Conservation (phyloP, 1,140 invertebrate species). For the Lepidurus apus region DNA sequence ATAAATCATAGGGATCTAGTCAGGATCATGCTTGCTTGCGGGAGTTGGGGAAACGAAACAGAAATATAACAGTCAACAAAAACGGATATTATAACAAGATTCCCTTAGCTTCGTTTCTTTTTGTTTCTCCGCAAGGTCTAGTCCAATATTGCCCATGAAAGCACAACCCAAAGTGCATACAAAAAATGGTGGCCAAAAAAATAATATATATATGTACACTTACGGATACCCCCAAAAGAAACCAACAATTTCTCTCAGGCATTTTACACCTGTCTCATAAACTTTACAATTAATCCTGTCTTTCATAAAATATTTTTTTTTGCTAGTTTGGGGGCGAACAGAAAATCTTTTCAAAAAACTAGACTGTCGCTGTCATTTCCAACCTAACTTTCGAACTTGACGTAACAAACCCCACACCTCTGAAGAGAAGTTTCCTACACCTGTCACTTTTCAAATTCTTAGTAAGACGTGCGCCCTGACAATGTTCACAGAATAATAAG, state of each 20-base stretch:
- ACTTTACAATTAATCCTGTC: constrained; percentile 4
- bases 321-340: background rate
- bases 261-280: background rate
- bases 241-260: background rate
- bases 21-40: background rate
- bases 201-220: background rate
- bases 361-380: background rate
- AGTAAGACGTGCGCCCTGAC: background rate
- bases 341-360: background rate
- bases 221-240: background rate
- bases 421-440: background rate
- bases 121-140: background rate
- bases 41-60: background rate
- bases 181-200: constrained; percentile 6
- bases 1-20: constrained; percentile 3
- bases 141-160: background rate
- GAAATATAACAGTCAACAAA: constrained; percentile 5
- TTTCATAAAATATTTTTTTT: background rate
- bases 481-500: constrained; percentile 16
- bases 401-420: constrained; percentile 2
- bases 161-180: constrained; percentile 9
- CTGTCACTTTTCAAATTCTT: background rate
- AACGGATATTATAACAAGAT: constrained; percentile 10
- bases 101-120: background rate
- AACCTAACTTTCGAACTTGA: background rate